Evolutionary conservation across 2,888 invertebrate genomes (phyloP), one percentile per base, ranked within the genome.

Genomic region (Sarcophaga caerulescens): DNA sequence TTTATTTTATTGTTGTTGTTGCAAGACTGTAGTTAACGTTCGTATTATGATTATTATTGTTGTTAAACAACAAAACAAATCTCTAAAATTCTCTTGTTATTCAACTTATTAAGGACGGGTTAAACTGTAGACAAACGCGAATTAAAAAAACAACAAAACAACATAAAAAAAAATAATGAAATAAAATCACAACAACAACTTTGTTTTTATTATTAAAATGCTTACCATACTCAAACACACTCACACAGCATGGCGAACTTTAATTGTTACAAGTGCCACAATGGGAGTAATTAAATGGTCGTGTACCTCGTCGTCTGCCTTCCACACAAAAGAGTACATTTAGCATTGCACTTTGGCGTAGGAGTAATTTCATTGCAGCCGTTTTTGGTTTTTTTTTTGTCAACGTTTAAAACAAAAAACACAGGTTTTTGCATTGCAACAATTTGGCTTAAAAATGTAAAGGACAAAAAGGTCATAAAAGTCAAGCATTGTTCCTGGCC

Each of bases 91-190:
- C 45, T 76, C 63, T 52, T 59, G 63, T 69, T 60, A 65, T 70
- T 81, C 78, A 79, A 57, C 65, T 75, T 70, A 79, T 82, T 66
- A 85, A 70, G 35, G 35, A 66, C 57, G 82, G 85, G 78, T 82
- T 82, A 79, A 82, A 78, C 23, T 81, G 73, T 23, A 45, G 25
- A 59, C 57, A 57, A 44, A 69, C 14, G 69, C 62, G 65, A 19
- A 65, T 52, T 12, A 45, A 74, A 68, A 35, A 70, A 14, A 52
- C 45, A 63, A 69, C 57, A 52, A 57, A 63, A 63, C n/a, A 23
- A 60, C 10, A 44, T 44, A 69, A 14, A 21, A 62, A 62, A n/a
- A 3, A 35, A 2, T n/a, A 63, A 52, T 17, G 2, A 21, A 23
- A 45, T 66, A 57, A 63, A 63, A 70, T 44, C 14, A 12, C 52